Evolutionary conservation across 2,113 vertebrate genomes (phyloP), one percentile per base, ranked within the genome.

Genomic region (Apodemus sylvaticus): DNA sequence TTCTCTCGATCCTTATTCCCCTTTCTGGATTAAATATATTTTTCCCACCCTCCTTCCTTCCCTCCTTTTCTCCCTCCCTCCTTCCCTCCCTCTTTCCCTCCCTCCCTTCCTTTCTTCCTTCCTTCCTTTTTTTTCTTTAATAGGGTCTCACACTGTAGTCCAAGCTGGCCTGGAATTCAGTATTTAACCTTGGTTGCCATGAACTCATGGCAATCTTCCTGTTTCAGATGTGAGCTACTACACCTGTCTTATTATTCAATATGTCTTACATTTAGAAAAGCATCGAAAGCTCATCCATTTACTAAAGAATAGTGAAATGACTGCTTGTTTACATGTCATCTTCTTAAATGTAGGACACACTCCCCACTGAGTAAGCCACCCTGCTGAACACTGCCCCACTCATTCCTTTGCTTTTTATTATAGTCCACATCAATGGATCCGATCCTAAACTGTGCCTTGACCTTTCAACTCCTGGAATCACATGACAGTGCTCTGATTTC

Each of bases 21-120:
- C 62, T 16, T 62, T 87, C 78, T 58, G 26, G 4, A 48, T 62
- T 19, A 16, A 70, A 87, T 87, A 87, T n/a, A 22, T 36, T 31
- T 45, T 34, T 10, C 17, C 16, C 14, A 5, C 16, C 31, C 20
- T 6, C 34, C 34, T 22, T 8, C 51, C 51, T 36, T 1, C 34
- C 51, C 14, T 1, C 5, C 39, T 42, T 2, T 2, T 10, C 1
- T 12, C 17, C 34, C 7, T 7, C 5, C 10, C 13, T 12, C 12
- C 16, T 7, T 13, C 12, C 14, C 12, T 12, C 11, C 31, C 9
- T 10, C 8, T n/a, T n/a, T n/a, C n/a, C n/a, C n/a, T n/a, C n/a
- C n/a, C n/a, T n/a, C n/a, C n/a, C n/a, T n/a, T 1, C 29, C 29
- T 34, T 2, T 36, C 16, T n/a, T 16, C 68, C 34, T n/a, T 9